Evolutionary conservation across 2,888 invertebrate species (phyloP).

Genomic region (Pilophorus perplexus): DNA sequence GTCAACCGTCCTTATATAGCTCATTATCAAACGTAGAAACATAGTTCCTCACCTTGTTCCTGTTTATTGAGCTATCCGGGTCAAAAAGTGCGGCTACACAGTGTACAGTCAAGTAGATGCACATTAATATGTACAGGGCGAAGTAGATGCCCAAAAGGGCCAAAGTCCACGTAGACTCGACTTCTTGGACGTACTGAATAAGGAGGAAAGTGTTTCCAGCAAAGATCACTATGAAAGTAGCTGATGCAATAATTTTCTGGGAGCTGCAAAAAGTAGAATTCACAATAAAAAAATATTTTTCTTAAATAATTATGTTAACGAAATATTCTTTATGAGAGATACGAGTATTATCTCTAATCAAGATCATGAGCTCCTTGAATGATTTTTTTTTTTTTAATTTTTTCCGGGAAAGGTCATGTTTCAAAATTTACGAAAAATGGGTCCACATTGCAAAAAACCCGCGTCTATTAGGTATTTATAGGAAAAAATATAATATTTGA

Average conservation of each 20-base stretch:
- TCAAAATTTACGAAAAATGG: too few relatives aligned
- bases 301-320: too few relatives aligned
- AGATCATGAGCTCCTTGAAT: too few relatives aligned
- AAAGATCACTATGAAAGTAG: slow-evolving; percentile 68
- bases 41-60: slow-evolving; percentile 15
- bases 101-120: slow-evolving; percentile 70
- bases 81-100: slow-evolving; percentile 55
- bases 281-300: slow-evolving; percentile 17
- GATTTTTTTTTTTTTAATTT: too few relatives aligned
- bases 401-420: too few relatives aligned
- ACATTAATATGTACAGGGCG: slow-evolving; percentile 66
- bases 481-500: too few relatives aligned
- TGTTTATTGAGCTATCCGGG: slow-evolving; percentile 43
- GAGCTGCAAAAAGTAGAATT: slow-evolving; percentile 54
- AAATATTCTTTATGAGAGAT: too few relatives aligned
- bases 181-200: slow-evolving; percentile 58
- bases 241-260: slow-evolving; percentile 65
- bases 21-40: too few relatives aligned
- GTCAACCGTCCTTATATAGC: neutral
- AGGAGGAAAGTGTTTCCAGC: slow-evolving; percentile 77
- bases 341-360: too few relatives aligned
- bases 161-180: slow-evolving; percentile 53
- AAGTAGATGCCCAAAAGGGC: slow-evolving; percentile 58
- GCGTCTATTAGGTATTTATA: too few relatives aligned
- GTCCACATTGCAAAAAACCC: too few relatives aligned